phyloP scores from a whole-genome alignment of 2,797 vertebrate species.

The Oreonectes daqikongensis region DNA sequence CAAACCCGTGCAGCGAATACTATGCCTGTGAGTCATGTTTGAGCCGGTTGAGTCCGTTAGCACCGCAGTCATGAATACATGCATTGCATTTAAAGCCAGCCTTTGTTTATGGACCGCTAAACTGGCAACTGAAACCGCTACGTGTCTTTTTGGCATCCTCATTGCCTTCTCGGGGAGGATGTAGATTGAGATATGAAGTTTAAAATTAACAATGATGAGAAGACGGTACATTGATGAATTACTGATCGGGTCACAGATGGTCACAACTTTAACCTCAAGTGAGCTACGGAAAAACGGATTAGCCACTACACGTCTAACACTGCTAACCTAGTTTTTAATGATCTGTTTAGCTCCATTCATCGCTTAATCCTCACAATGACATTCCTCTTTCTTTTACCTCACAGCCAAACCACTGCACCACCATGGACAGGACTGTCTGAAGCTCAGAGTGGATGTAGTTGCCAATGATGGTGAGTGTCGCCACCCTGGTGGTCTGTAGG shows the following conservation, averaged over 20 bases:
- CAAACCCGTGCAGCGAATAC: slow-evolving; percentile 34
- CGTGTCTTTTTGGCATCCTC: slow-evolving; percentile 48
- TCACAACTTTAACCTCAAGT: slow-evolving; percentile 26
- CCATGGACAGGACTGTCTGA: slow-evolving; percentile 84
- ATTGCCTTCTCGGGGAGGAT: slow-evolving; percentile 24
- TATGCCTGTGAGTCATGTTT: slow-evolving; percentile 43
- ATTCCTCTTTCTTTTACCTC: slow-evolving; percentile 42
- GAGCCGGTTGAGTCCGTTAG: slow-evolving; percentile 33
- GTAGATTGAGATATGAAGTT: slow-evolving; percentile 12
- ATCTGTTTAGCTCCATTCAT: slow-evolving; percentile 32
- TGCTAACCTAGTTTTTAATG: slow-evolving; percentile 67
- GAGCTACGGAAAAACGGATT: slow-evolving; percentile 38
- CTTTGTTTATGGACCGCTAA: slow-evolving; percentile 35
- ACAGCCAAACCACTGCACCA: slow-evolving; percentile 90
- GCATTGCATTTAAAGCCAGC: slow-evolving; percentile 31
- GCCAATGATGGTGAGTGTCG: slow-evolving; percentile 83
- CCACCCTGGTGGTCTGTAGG: not conserved
- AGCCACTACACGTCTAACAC: slow-evolving; percentile 61
- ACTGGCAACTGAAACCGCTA: slow-evolving; percentile 33
- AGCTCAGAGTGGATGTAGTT: slow-evolving; percentile 82
- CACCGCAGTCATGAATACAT: slow-evolving; percentile 51
- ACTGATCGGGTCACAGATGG: slow-evolving; percentile 43
- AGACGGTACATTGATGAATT: not conserved
- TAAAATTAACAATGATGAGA: not conserved
- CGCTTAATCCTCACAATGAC: slow-evolving; percentile 17